Evolutionary conservation across 2,888 invertebrate genomes (phyloP).

Genomic region (Heliconius cydno): DNA sequence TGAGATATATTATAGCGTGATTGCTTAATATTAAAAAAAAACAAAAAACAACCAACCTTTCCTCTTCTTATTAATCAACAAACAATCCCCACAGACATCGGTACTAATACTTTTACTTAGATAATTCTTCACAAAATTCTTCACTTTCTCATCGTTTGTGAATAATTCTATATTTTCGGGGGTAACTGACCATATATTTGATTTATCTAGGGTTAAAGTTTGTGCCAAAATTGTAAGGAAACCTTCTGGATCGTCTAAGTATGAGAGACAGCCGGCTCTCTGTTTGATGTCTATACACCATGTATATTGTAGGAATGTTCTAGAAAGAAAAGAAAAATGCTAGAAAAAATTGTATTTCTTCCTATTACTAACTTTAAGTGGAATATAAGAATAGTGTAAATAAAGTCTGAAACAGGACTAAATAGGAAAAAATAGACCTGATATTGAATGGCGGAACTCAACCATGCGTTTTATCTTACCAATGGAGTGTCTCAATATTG

Average conservation of each 20-base stretch:
- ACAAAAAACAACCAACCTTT: slow-evolving; percentile 43
- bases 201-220: slow-evolving; percentile 89
- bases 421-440: too few relatives aligned
- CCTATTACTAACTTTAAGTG: too few relatives aligned
- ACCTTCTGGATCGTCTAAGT: slow-evolving; percentile 92
- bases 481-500: too few relatives aligned
- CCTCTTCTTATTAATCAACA: slow-evolving; percentile 53
- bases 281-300: slow-evolving; percentile 93
- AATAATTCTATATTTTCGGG: slow-evolving; percentile 88
- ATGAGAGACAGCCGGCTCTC: slow-evolving; percentile 93
- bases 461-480: too few relatives aligned
- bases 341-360: too few relatives aligned
- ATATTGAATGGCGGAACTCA: too few relatives aligned
- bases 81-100: slow-evolving; percentile 53
- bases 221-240: slow-evolving; percentile 90
- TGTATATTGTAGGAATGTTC: slow-evolving; percentile 86
- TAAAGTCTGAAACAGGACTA: too few relatives aligned
- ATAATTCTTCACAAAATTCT: slow-evolving; percentile 88
- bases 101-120: slow-evolving; percentile 64
- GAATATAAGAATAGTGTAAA: too few relatives aligned
- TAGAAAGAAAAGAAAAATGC: slow-evolving; percentile 53
- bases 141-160: slow-evolving; percentile 88
- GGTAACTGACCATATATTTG: slow-evolving; percentile 86
- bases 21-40: neutral
- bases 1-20: too few relatives aligned